Evolutionary conservation across 2,113 vertebrate genomes (phyloP), one percentile per base, ranked within the genome.

Genomic region (Delphinus delphis): DNA sequence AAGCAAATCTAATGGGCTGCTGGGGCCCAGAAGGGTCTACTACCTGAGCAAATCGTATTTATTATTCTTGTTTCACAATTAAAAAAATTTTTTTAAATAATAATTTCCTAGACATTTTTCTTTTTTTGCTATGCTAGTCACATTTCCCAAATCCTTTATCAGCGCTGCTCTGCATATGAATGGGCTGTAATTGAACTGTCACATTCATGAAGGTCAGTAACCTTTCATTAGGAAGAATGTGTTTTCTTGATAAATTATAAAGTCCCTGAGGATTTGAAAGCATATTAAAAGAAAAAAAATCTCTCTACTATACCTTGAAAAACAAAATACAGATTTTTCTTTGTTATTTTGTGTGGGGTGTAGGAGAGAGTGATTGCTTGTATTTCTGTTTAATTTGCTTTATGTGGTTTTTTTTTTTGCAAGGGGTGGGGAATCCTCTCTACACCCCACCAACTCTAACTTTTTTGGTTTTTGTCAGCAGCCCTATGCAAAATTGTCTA

Each of bases 171-270:
- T 98, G 98, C 99, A 99, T 99, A 99, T 99, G 98, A 99, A 99
- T 99, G 98, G 98, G 97, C 98, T 99, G 98, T 99, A 99, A 99
- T 98, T 99, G 98, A 99, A 98, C 99, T 99, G 98, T 99, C 99
- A 98, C 98, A 98, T 98, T 99, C 98, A 98, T 98, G 99, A 99
- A 99, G 99, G 99, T 99, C 99, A 99, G 98, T 99, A 99, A 99
- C 99, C 99, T 99, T 99, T 99, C 99, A 99, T 99, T 99, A 99
- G 98, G 98, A 99, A 99, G 98, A 99, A 99, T 98, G 98, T 98
- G 99, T 99, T 99, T 98, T 98, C 99, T 98, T 98, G 98, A 99
- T 98, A 98, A 99, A 99, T 99, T 98, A 98, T 98, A 99, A 99
- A 98, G 98, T 98, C 99, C 98, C 98, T 53, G 96, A 98, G 98